A percentile compares a stretch with the other conserved stretches of the same genome.
Evolutionary conservation across 2,113 vertebrate species (phyloP).

Genomic region (Eolophus roseicapilla): DNA sequence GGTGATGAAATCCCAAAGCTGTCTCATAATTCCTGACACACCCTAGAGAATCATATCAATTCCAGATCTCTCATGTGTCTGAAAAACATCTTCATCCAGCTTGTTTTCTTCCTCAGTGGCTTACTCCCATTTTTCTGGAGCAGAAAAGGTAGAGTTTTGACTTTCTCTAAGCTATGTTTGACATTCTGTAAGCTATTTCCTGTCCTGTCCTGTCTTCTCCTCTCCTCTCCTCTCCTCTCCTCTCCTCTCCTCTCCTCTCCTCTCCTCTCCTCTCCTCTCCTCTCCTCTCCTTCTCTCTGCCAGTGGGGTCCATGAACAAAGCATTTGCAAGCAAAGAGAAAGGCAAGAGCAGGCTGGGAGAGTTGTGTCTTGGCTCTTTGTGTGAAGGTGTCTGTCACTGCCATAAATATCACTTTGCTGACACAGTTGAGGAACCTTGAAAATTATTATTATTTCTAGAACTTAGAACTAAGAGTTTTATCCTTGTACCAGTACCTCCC

Average conservation of each 20-base stretch:
- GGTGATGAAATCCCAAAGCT: not conserved
- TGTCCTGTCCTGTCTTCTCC: too few species aligned
- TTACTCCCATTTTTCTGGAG: not conserved
- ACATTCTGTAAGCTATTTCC: not conserved
- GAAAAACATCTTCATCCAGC: not conserved
- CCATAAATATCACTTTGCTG: not conserved
- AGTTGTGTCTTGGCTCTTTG: not conserved
- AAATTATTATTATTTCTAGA: not conserved
- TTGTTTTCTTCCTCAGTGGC: not conserved
- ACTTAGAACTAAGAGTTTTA: not conserved
- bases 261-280: too few species aligned
- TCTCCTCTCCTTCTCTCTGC: too few species aligned
- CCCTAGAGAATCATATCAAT: not conserved
- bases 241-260: too few species aligned
- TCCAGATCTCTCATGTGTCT: not conserved
- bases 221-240: too few species aligned
- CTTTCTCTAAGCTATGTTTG: not conserved
- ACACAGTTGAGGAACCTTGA: not conserved
- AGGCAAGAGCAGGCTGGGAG: not conserved
- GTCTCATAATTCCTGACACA: not conserved
- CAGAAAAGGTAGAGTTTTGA: not conserved
- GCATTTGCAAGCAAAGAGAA: not conserved
- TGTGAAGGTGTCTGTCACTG: not conserved
- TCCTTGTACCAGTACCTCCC: not conserved
- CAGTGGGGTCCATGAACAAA: not conserved